Conservation (phyloP, 2,113 vertebrate species). For the Sigmodon hispidus region DNA sequence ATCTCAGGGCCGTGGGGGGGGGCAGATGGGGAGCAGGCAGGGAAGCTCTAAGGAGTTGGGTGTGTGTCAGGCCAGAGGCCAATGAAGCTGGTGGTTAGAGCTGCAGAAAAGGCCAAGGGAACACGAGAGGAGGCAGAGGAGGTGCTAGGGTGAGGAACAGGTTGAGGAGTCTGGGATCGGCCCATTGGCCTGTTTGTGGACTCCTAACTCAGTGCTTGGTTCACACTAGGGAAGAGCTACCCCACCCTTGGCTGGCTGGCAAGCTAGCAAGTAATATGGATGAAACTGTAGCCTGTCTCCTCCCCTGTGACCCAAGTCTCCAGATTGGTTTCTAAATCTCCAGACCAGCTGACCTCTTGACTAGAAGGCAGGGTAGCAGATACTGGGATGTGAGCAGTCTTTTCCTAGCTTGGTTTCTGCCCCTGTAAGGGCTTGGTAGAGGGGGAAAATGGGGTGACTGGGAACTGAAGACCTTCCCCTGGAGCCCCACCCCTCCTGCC, state of each 20-base stretch:
- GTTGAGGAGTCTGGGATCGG: background rate
- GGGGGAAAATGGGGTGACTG: background rate
- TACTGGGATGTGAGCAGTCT: no score
- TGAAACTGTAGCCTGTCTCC: background rate
- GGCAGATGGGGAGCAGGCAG: background rate
- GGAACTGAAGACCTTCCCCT: background rate
- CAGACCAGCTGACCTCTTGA: background rate
- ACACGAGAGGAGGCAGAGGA: background rate
- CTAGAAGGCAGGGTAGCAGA: background rate
- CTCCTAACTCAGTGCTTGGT: background rate
- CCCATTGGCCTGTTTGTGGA: background rate
- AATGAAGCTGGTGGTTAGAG: no score
- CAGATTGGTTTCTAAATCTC: background rate
- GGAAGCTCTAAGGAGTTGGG: background rate
- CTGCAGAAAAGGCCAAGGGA: background rate
- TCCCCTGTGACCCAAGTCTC: background rate
- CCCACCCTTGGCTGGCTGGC: background rate
- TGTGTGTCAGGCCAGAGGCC: background rate
- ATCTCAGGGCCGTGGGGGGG: background rate
- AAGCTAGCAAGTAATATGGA: background rate
- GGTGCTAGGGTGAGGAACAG: background rate
- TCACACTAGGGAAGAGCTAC: fast-evolving
- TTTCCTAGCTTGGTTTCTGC: background rate
- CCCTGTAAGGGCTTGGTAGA: background rate
- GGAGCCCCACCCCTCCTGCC: background rate